Evolutionary conservation across 1,140 invertebrate species (phyloP).

Genomic region (Dinoponera quadriceps): DNA sequence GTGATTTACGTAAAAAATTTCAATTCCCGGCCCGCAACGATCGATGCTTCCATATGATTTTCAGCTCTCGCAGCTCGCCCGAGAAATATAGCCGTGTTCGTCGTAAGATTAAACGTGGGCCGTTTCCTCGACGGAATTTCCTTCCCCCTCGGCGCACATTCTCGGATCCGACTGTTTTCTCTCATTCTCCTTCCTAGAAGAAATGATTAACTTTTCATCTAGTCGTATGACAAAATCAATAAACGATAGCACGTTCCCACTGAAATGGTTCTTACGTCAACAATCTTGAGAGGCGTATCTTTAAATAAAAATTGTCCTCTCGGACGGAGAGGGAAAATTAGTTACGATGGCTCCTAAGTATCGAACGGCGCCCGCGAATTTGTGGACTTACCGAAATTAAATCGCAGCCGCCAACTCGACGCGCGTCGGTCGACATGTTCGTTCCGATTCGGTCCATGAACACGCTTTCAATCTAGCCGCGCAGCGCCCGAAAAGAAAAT

Average conservation of each 20-base stretch:
- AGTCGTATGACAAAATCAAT: slow-evolving; percentile 8
- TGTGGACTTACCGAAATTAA: slow-evolving; percentile 1
- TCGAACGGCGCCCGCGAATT: not conserved
- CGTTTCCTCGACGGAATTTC: slow-evolving; percentile 6
- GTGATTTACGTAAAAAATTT: slow-evolving; percentile 49
- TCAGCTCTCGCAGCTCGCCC: not conserved
- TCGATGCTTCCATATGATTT: slow-evolving; percentile 2
- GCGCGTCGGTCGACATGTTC: not conserved
- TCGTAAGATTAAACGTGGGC: not conserved
- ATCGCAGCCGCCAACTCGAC: slow-evolving; percentile 4
- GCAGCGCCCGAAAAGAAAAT: slow-evolving; percentile 12
- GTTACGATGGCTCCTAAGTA: not conserved
- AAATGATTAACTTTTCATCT: not conserved
- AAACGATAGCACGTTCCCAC: not conserved
- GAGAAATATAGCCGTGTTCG: not conserved
- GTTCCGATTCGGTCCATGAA: not conserved
- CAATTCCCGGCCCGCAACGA: not conserved
- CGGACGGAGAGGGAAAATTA: not conserved
- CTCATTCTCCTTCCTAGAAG: slow-evolving; percentile 14
- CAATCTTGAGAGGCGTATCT: not conserved
- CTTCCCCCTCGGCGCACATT: slow-evolving; percentile 1
- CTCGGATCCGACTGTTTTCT: not conserved
- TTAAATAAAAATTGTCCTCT: slow-evolving; percentile 15
- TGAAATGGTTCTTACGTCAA: slow-evolving; percentile 5
- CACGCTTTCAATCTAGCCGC: slow-evolving; percentile 19